These are phyloP conservation scores for Macaria liturata DNA, from an alignment of 2,888 invertebrate species.

Conservation along the genomic window DNA sequence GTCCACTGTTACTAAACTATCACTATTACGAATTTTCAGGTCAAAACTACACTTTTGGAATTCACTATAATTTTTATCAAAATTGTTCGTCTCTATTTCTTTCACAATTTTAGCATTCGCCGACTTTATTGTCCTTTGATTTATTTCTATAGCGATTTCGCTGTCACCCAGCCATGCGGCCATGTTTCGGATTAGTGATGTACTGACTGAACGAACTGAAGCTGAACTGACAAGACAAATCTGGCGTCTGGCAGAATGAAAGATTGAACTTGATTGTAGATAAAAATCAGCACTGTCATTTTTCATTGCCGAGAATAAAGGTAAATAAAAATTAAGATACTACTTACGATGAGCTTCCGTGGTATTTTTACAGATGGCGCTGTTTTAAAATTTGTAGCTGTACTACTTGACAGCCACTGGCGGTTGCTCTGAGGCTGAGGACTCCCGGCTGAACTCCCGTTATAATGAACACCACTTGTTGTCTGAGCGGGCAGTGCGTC, in stretches of 20 bases:
- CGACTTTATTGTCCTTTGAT: conserved; percentile 24
- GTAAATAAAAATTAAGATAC: too few species aligned
- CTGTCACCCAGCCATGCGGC: conserved; percentile 71
- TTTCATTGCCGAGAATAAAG: not conserved
- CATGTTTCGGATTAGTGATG: conserved; percentile 53
- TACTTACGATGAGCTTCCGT: not conserved
- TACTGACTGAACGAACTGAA: not conserved
- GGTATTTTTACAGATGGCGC: conserved; percentile 58
- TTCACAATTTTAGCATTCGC: conserved; percentile 35
- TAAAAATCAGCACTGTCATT: conserved; percentile 7
- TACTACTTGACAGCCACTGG: conserved; percentile 48
- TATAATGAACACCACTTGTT: conserved; percentile 79
- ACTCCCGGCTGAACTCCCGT: conserved; percentile 79
- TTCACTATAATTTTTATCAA: conserved; percentile 36
- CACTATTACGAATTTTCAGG: conserved; percentile 28
- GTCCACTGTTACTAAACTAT: conserved; percentile 15
- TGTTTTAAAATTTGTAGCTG: conserved; percentile 39
- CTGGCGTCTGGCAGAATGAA: conserved; percentile 1
- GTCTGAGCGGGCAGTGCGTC: conserved; percentile 81
- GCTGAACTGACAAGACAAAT: conserved; percentile 18
- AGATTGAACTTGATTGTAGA: conserved; percentile 1
- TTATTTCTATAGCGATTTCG: conserved; percentile 39
- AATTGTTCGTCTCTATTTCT: conserved; percentile 27
- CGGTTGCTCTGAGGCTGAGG: conserved; percentile 62
- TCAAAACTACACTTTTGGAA: conserved; percentile 39